A percentile compares a stretch with the other conserved stretches of the same genome.
phyloP scores from a whole-genome alignment of 1,140 invertebrate species.

The Cotesia glomerata region DNA sequence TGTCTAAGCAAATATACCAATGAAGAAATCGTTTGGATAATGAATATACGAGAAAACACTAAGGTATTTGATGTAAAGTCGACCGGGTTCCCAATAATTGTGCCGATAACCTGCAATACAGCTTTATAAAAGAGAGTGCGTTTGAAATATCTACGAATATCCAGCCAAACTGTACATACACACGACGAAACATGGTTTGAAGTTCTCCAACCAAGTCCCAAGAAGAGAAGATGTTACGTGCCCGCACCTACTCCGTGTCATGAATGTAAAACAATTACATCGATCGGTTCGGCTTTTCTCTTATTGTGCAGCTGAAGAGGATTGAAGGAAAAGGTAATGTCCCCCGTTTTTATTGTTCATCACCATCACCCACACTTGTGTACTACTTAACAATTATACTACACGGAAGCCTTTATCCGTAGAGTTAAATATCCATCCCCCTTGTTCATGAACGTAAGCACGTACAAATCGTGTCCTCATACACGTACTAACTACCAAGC shows the following conservation, averaged over 20 bases:
- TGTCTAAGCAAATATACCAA: neutral
- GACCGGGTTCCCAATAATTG: constrained; percentile 1
- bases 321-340: neutral
- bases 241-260: constrained; percentile 39
- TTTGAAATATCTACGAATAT: constrained; percentile 12
- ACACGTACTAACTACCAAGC: constrained; percentile 35
- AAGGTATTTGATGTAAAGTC: neutral
- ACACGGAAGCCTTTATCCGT: constrained; percentile 32
- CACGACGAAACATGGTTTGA: constrained; percentile 16
- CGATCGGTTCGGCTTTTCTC: neutral
- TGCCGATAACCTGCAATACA: constrained; percentile 29
- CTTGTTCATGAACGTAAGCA: constrained; percentile 25
- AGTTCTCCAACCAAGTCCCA: constrained; percentile 32
- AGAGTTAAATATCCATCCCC: constrained; percentile 20
- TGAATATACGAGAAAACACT: neutral
- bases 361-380: neutral
- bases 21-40: constrained; percentile 34
- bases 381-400: neutral
- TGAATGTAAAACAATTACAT: constrained; percentile 31
- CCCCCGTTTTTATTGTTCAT: neutral
- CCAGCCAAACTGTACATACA: neutral
- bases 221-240: constrained; percentile 50
- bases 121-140: constrained; percentile 12
- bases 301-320: neutral
- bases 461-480: constrained; percentile 41